Conservation (phyloP, 2,113 vertebrate genomes). For the Mus spicilegus region DNA sequence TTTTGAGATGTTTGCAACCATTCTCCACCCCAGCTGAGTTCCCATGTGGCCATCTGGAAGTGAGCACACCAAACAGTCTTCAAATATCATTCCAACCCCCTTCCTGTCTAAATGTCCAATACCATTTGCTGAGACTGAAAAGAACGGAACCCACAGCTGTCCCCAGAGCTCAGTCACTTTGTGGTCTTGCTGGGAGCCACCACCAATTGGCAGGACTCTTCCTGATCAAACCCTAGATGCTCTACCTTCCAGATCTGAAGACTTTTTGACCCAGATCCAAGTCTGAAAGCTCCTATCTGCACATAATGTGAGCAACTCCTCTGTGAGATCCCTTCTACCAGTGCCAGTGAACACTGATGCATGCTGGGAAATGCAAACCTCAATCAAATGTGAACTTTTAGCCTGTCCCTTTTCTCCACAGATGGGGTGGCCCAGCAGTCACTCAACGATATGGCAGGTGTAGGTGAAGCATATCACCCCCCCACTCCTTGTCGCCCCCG, state of each 20-base stretch:
- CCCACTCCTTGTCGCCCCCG: background rate
- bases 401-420: background rate
- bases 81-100: fast-evolving
- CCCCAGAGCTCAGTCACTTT: background rate
- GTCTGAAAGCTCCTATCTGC: background rate
- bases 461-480: background rate
- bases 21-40: background rate
- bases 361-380: background rate
- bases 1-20: background rate
- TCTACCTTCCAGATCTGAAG: background rate
- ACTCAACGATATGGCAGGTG: fast-evolving
- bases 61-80: background rate
- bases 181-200: background rate
- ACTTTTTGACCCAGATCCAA: background rate
- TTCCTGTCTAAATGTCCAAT: fast-evolving
- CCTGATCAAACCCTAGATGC: background rate
- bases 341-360: background rate
- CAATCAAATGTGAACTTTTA: background rate
- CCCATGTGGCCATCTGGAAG: background rate
- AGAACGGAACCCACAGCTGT: fast-evolving
- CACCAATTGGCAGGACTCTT: background rate
- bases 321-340: background rate
- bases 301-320: background rate
- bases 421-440: too few relatives aligned
- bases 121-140: background rate